Evolutionary conservation across 2,113 vertebrate genomes (phyloP).

Genomic region (Archilochus colubris): DNA sequence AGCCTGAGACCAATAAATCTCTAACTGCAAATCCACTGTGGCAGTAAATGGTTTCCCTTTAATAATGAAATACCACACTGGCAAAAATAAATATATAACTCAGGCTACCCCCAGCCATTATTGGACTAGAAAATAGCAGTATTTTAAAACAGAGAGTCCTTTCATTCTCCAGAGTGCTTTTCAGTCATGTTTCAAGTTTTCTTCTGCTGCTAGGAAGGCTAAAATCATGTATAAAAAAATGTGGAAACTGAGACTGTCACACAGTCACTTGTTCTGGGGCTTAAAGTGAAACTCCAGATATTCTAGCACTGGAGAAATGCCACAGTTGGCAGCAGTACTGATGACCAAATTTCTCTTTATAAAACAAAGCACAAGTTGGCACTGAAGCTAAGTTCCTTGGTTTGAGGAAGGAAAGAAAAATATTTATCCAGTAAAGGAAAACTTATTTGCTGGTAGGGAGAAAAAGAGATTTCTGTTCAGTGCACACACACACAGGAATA

Average conservation of each 20-base stretch:
- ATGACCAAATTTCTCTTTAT: conserved; percentile 23
- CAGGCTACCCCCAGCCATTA: neutral
- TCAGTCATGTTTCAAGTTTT: conserved; percentile 22
- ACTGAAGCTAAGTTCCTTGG: neutral
- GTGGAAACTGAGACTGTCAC: neutral
- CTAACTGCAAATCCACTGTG: conserved; percentile 39
- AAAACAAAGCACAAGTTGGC: neutral
- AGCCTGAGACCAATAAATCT: conserved; percentile 49
- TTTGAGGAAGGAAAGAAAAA: conserved; percentile 15
- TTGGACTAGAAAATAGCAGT: neutral
- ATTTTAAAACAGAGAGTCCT: conserved; percentile 31
- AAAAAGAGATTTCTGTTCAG: neutral
- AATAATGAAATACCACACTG: conserved; percentile 55
- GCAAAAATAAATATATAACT: conserved; percentile 42
- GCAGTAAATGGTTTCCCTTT: conserved; percentile 48
- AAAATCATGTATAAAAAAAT: neutral
- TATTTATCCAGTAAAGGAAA: neutral
- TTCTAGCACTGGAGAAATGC: neutral
- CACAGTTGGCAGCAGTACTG: neutral
- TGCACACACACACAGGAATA: neutral
- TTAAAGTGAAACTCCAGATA: conserved; percentile 25
- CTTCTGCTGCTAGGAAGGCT: neutral
- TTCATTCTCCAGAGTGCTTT: conserved; percentile 8
- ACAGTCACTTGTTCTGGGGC: neutral
- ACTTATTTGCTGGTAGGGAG: neutral